Percentiles rank a stretch among this genome's conserved stretches.
phyloP scores from a whole-genome alignment of 2,888 invertebrate genomes.

The Glaucopsyche alexis region DNA sequence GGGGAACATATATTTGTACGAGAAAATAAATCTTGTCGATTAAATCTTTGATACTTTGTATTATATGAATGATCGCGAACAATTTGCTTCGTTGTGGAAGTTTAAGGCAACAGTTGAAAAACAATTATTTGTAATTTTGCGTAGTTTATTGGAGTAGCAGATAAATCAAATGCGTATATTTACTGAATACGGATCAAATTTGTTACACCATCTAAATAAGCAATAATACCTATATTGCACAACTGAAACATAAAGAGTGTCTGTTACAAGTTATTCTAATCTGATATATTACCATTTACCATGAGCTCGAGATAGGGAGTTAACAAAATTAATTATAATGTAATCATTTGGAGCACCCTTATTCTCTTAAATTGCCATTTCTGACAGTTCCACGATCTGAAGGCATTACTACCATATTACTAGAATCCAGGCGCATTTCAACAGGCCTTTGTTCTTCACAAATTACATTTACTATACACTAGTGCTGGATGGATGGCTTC shows the following conservation, averaged over 20 bases:
- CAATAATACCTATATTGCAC: neutral
- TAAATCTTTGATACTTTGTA: constrained; percentile 16
- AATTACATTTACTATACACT: constrained; percentile 26
- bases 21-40: constrained; percentile 4
- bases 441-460: neutral
- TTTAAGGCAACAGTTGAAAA: neutral
- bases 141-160: neutral
- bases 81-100: neutral
- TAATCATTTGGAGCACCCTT: constrained; percentile 15
- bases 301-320: neutral
- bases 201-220: neutral
- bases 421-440: constrained; percentile 20
- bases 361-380: constrained; percentile 20
- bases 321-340: constrained; percentile 21
- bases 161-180: neutral
- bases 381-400: constrained; percentile 15
- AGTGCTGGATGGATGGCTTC: neutral
- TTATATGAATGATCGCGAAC: constrained; percentile 11
- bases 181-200: neutral
- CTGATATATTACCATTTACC: constrained; percentile 9
- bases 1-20: constrained; percentile 18
- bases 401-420: constrained; percentile 19
- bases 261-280: neutral
- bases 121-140: neutral
- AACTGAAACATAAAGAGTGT: neutral